phyloP scores from a whole-genome alignment of 2,113 vertebrate species.

The Ursus arctos region DNA sequence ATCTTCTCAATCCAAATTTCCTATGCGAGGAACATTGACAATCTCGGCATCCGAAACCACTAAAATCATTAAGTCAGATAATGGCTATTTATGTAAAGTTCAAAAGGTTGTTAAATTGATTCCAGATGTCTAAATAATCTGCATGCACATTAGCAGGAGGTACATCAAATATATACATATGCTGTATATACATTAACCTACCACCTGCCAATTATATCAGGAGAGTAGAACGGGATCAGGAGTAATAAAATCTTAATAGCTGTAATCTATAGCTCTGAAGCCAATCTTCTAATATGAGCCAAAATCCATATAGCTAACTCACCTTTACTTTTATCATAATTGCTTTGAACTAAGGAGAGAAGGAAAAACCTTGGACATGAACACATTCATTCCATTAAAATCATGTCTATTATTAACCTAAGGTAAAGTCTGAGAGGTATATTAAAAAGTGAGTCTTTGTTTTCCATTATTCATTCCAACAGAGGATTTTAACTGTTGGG shows the following conservation, averaged over 20 bases:
- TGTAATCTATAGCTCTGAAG: background rate
- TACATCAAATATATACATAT: background rate
- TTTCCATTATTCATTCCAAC: background rate
- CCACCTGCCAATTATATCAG: background rate
- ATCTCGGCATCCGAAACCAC: background rate
- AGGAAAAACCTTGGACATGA: background rate
- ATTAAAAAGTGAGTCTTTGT: background rate
- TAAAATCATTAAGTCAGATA: conserved; percentile 36
- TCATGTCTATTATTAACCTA: background rate
- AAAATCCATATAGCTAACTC: background rate
- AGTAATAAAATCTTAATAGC: background rate
- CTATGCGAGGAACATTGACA: background rate
- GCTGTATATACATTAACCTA: background rate
- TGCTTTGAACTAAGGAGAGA: background rate
- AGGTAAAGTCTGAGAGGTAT: background rate
- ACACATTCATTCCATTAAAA: background rate
- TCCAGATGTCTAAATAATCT: conserved; percentile 5
- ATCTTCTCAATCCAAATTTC: conserved; percentile 33
- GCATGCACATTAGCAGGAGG: background rate
- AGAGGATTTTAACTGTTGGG: background rate
- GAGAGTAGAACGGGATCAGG: background rate
- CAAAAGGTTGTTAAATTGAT: conserved; percentile 25
- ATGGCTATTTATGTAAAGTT: background rate
- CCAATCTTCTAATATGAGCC: background rate
- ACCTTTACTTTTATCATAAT: background rate